Percentiles rank a stretch among this genome's conserved stretches.
phyloP scores from a whole-genome alignment of 2,797 vertebrate species.

The Acipenser oxyrinchus region DNA sequence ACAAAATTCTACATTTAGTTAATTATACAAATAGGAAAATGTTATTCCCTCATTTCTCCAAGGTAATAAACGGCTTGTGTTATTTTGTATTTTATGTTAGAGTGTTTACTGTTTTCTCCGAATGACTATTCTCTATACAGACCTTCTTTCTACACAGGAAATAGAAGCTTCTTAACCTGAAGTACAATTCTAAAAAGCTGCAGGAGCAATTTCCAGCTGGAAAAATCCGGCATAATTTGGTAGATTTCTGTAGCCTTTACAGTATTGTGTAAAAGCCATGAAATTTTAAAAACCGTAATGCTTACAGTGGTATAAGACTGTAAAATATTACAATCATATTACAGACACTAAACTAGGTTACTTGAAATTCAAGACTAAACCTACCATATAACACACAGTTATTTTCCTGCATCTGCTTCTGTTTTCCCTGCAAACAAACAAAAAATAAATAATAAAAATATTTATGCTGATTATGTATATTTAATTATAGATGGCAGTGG shows the following conservation, averaged over 20 bases:
- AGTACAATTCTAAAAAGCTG: slow-evolving; percentile 41
- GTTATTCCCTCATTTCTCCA: slow-evolving; percentile 43
- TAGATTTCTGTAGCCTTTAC: slow-evolving; percentile 28
- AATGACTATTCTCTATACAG: slow-evolving; percentile 39
- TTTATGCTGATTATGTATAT: slow-evolving; percentile 33
- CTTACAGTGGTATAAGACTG: slow-evolving; percentile 4
- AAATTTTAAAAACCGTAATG: neutral
- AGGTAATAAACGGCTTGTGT: slow-evolving; percentile 52
- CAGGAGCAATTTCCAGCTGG: slow-evolving; percentile 36
- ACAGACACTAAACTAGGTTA: slow-evolving; percentile 47
- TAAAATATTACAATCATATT: slow-evolving; percentile 17
- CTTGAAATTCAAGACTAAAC: slow-evolving; percentile 14
- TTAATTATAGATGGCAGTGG: slow-evolving; percentile 34
- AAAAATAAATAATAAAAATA: slow-evolving; percentile 17
- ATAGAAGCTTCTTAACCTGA: slow-evolving; percentile 54
- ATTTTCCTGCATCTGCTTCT: neutral
- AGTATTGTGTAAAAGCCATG: neutral
- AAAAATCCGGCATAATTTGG: slow-evolving; percentile 39
- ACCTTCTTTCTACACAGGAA: slow-evolving; percentile 38
- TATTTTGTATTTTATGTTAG: slow-evolving; percentile 36
- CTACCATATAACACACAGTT: neutral
- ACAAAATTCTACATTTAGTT: too few relatives aligned
- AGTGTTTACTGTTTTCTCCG: slow-evolving; percentile 31
- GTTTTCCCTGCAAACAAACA: too few relatives aligned
- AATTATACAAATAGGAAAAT: slow-evolving; percentile 31